A percentile compares a stretch with the other conserved stretches of the same genome.
These are phyloP conservation scores for Australoheros facetus DNA, from an alignment of 2,797 vertebrate genomes.

Conservation along the genomic window DNA sequence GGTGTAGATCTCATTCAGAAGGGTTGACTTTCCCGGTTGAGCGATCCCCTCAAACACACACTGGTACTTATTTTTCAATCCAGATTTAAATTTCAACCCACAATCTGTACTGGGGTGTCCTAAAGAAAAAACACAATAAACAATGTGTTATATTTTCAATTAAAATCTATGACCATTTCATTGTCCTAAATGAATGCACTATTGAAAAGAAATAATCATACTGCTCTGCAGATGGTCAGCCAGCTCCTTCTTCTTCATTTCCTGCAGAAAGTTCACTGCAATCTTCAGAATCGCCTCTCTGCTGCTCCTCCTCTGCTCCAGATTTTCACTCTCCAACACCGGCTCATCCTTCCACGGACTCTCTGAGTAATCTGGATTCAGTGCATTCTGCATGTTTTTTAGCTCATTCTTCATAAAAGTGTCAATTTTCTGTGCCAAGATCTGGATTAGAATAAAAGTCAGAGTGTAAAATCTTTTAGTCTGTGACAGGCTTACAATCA, in stretches of 20 bases:
- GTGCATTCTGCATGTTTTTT: not conserved
- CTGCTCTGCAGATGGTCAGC: not conserved
- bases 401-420: not conserved
- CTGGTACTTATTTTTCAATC: not conserved
- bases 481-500: too few species aligned
- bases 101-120: not conserved
- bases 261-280: not conserved
- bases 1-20: too few species aligned
- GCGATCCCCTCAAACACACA: not conserved
- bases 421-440: too few species aligned
- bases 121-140: too few species aligned
- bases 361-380: not conserved
- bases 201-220: not conserved
- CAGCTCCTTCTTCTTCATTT: fast-evolving
- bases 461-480: too few species aligned
- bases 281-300: not conserved
- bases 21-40: fast-evolving
- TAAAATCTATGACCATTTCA: too few species aligned
- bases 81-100: not conserved
- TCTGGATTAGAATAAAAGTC: too few species aligned
- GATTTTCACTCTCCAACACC: too few species aligned
- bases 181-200: not conserved
- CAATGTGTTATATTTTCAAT: too few species aligned
- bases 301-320: not conserved
- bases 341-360: fast-evolving